These are phyloP conservation scores for Hemiscyllium ocellatum DNA, from an alignment of 2,113 vertebrate species.

Conservation along the genomic window DNA sequence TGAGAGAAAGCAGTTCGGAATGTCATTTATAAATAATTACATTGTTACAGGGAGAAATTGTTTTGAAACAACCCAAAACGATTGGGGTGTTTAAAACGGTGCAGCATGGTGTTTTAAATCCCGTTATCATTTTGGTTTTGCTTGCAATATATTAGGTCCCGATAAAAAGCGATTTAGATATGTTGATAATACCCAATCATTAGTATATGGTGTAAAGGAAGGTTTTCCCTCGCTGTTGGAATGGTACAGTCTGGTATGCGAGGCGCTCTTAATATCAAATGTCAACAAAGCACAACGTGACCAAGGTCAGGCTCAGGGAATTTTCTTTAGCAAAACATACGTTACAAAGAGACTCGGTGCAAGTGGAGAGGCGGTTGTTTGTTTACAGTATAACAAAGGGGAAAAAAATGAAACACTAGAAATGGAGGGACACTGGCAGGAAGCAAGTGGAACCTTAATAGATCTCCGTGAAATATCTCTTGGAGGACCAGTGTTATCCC, in stretches of 20 bases:
- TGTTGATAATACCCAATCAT: neutral
- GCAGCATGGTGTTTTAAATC: neutral
- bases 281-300: neutral
- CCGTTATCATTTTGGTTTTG: neutral
- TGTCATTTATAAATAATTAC: neutral
- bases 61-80: neutral
- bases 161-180: neutral
- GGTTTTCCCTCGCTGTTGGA: neutral
- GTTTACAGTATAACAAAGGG: neutral
- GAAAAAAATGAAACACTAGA: neutral
- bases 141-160: neutral
- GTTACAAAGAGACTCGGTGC: neutral
- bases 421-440: neutral
- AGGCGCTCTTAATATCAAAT: neutral
- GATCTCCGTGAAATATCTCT: neutral
- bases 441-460: neutral
- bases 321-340: neutral
- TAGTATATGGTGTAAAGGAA: neutral
- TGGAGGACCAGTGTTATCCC: neutral
- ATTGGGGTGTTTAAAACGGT: neutral
- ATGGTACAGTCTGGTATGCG: neutral
- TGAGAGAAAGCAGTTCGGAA: neutral
- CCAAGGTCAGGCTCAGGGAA: neutral
- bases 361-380: neutral
- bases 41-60: neutral